Conservation (phyloP, 2,113 vertebrate species). For the Eulemur macaco region DNA sequence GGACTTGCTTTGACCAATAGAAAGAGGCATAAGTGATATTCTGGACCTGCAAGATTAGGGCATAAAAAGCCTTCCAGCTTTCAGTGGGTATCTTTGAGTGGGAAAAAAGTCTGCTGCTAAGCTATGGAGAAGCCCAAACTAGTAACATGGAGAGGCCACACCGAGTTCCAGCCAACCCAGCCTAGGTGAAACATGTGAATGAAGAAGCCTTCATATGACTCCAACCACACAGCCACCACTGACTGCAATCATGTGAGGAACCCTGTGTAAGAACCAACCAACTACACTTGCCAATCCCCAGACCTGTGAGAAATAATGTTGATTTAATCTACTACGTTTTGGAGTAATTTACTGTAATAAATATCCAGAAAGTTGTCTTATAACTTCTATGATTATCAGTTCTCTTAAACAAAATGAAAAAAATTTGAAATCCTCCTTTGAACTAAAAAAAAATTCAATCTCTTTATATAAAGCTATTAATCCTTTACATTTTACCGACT, state of each 20-base stretch:
- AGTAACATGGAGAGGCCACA: neutral
- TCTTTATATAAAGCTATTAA: neutral
- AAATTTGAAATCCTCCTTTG: constrained; percentile 5
- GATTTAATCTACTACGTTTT: neutral
- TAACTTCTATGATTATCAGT: neutral
- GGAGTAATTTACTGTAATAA: neutral
- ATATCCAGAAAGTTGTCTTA: neutral
- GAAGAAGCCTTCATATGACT: neutral
- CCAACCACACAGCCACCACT: neutral
- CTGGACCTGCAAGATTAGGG: neutral
- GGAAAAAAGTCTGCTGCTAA: neutral
- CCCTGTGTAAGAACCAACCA: neutral
- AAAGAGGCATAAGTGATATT: neutral
- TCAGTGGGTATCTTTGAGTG: neutral
- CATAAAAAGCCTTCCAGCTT: neutral
- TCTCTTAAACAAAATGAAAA: constrained; percentile 19
- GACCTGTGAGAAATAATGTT: neutral
- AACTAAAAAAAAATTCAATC: constrained; percentile 26
- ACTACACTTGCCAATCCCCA: neutral
- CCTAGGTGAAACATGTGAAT: neutral
- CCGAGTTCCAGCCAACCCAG: neutral
- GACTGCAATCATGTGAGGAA: neutral
- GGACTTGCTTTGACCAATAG: neutral
- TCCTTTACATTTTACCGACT: constrained; percentile 25
- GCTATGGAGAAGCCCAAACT: neutral